These are phyloP conservation scores for Dissostichus mawsoni DNA, from an alignment of 2,113 vertebrate species.

Conservation along the genomic window DNA sequence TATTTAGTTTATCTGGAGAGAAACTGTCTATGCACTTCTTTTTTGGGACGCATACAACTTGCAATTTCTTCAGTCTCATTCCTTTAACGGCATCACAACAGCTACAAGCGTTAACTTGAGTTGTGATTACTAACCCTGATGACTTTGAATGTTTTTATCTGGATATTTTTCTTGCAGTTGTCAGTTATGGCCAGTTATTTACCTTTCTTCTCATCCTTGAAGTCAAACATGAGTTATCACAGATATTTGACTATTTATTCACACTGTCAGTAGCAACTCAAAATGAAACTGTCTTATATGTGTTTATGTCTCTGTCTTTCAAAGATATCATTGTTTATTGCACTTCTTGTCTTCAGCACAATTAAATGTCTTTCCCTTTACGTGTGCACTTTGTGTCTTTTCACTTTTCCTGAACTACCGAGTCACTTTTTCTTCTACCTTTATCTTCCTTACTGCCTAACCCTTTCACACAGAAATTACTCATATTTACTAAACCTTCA, in stretches of 20 bases:
- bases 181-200: conserved; percentile 47
- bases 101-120: conserved; percentile 32
- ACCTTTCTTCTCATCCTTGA: conserved; percentile 40
- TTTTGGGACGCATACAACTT: conserved; percentile 49
- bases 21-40: conserved; percentile 56
- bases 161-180: conserved; percentile 32
- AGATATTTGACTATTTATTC: conserved; percentile 23
- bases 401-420: conserved; percentile 38
- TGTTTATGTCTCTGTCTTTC: conserved; percentile 53
- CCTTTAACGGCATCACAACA: conserved; percentile 58
- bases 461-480: neutral
- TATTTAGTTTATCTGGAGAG: conserved; percentile 36
- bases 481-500: conserved; percentile 10
- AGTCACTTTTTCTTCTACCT: conserved; percentile 20
- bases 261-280: conserved; percentile 22
- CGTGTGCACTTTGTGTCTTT: conserved; percentile 64
- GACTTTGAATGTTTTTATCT: conserved; percentile 41
- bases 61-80: conserved; percentile 78
- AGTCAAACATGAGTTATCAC: conserved; percentile 27
- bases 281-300: conserved; percentile 26
- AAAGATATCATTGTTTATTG: conserved; percentile 73
- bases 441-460: conserved; percentile 30
- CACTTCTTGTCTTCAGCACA: conserved; percentile 84
- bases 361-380: conserved; percentile 88
- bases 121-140: conserved; percentile 48